These are phyloP conservation scores for Cyrtonyx montezumae DNA, from an alignment of 2,113 vertebrate genomes.

Conservation along the genomic window DNA sequence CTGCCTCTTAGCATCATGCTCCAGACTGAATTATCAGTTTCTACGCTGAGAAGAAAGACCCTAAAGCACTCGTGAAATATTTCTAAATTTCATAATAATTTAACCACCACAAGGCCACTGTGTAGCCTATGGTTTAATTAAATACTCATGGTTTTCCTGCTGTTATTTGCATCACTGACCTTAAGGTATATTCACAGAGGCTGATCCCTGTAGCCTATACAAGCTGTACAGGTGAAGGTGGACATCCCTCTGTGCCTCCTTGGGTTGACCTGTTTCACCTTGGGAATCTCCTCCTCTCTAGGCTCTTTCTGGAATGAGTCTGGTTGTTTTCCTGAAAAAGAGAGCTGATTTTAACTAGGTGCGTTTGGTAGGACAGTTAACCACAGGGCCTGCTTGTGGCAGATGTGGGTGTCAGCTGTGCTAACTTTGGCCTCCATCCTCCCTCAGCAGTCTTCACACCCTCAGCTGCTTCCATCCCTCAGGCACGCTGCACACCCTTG, in stretches of 20 bases:
- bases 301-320: neutral
- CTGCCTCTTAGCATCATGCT: neutral
- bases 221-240: neutral
- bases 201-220: neutral
- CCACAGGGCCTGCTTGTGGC: neutral
- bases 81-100: neutral
- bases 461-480: neutral
- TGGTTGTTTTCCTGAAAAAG: neutral
- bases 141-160: neutral
- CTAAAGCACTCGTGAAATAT: neutral
- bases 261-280: neutral
- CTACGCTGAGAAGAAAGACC: neutral
- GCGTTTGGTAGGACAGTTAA: neutral
- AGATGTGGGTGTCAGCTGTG: neutral
- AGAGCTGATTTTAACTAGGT: neutral
- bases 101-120: neutral
- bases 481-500: neutral
- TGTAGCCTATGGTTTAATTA: neutral
- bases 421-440: too few relatives aligned
- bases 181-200: neutral
- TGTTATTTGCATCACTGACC: neutral
- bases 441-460: neutral
- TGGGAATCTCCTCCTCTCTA: neutral
- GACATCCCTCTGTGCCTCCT: rapidly evolving
- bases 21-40: neutral